These are phyloP conservation scores for Dinocampus coccinellae DNA, from an alignment of 2,888 invertebrate genomes.

Conservation along the genomic window DNA sequence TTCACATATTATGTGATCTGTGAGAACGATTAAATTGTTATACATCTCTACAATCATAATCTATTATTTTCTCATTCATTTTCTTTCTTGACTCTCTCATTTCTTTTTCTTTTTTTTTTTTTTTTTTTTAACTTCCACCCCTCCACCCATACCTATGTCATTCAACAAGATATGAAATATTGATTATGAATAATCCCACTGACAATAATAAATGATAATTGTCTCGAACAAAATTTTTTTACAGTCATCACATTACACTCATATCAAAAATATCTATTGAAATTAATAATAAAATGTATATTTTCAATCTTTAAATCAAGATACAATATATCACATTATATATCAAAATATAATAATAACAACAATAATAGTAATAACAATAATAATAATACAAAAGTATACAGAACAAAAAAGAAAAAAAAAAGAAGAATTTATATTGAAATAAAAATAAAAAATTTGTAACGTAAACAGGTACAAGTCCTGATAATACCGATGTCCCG, in stretches of 20 bases:
- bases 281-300: background rate
- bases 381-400: slow-evolving; percentile 47
- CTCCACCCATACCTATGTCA: too few relatives aligned
- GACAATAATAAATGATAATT: slow-evolving; percentile 24
- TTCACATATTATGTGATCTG: too few relatives aligned
- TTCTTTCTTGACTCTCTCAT: background rate
- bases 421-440: slow-evolving; percentile 38
- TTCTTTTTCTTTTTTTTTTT: background rate
- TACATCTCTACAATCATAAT: background rate
- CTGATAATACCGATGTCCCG: slow-evolving; percentile 53
- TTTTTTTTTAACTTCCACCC: background rate
- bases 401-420: too few relatives aligned
- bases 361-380: slow-evolving; percentile 49
- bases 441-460: slow-evolving; percentile 35
- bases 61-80: background rate
- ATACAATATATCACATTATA: slow-evolving; percentile 19
- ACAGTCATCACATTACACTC: background rate
- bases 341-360: too few relatives aligned
- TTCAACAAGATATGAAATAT: slow-evolving; percentile 9
- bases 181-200: background rate
- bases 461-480: slow-evolving; percentile 34
- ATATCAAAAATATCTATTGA: background rate
- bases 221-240: background rate
- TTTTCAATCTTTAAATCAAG: background rate
- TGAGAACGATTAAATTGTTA: slow-evolving; percentile 20